Conservation (phyloP, 1,140 invertebrate genomes). For the Hycleus cichorii region DNA sequence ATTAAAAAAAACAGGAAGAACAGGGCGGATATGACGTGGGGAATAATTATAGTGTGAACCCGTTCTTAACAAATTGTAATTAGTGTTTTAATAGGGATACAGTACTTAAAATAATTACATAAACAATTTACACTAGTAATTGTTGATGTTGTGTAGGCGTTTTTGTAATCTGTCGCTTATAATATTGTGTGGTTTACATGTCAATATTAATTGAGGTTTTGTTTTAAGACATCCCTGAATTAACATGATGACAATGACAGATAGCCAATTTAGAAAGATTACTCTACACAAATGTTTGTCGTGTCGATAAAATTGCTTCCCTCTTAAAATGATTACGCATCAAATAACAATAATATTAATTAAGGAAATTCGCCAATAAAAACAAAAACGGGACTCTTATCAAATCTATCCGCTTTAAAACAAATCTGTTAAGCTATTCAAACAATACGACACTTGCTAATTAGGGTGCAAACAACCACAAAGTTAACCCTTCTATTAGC, state of each 20-base stretch:
- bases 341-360: no score
- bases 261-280: slow-evolving; percentile 21
- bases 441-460: background rate
- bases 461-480: background rate
- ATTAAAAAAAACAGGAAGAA: slow-evolving; percentile 17
- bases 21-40: slow-evolving; percentile 33
- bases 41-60: slow-evolving; percentile 39
- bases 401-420: slow-evolving; percentile 1
- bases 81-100: slow-evolving; percentile 40
- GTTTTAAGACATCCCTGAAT: slow-evolving; percentile 10
- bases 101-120: slow-evolving; percentile 39
- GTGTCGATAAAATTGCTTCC: slow-evolving; percentile 14
- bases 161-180: slow-evolving; percentile 11
- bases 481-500: background rate
- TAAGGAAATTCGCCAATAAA: no score
- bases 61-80: slow-evolving; percentile 38
- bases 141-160: slow-evolving; percentile 25
- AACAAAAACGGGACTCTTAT: background rate
- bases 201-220: slow-evolving; percentile 17
- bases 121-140: slow-evolving; percentile 32
- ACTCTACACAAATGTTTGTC: slow-evolving; percentile 20
- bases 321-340: slow-evolving; percentile 9
- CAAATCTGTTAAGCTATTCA: background rate
- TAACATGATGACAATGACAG: slow-evolving; percentile 14
- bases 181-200: slow-evolving; percentile 5